phyloP scores from a whole-genome alignment of 2,888 invertebrate genomes.

The Spisula subtruncata region DNA sequence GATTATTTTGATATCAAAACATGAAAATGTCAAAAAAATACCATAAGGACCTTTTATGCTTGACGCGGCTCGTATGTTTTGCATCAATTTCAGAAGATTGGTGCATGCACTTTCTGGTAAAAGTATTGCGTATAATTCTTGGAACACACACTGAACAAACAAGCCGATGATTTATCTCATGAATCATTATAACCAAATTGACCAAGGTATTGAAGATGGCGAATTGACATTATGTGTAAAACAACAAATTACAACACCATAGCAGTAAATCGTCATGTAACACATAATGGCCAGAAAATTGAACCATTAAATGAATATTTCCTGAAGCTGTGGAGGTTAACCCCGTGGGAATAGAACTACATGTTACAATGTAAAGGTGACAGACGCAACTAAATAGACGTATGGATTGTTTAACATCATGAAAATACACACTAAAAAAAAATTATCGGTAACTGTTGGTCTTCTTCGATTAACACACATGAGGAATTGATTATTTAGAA shows the following conservation, averaged over 20 bases:
- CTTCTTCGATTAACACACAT: background rate
- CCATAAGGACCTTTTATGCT: no score
- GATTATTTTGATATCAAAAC: no score
- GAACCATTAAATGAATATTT: background rate
- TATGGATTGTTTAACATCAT: slow-evolving; percentile 6
- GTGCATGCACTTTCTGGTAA: no score
- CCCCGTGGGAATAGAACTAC: slow-evolving; percentile 4
- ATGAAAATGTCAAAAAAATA: no score
- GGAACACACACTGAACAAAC: background rate
- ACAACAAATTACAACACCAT: background rate
- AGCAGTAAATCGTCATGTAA: background rate
- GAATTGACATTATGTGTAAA: slow-evolving; percentile 8
- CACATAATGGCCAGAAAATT: background rate
- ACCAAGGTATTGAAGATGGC: background rate
- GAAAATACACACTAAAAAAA: background rate
- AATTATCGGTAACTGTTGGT: background rate
- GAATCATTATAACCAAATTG: slow-evolving; percentile 1
- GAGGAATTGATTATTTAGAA: background rate
- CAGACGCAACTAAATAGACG: slow-evolving; percentile 19
- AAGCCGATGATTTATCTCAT: background rate
- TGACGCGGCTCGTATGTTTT: no score
- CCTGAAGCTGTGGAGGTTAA: no score
- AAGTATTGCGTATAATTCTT: no score
- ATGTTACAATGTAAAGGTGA: slow-evolving; percentile 12
- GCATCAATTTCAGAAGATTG: no score